phyloP scores from a whole-genome alignment of 1,140 invertebrate species.

The Drosophila funebris region DNA sequence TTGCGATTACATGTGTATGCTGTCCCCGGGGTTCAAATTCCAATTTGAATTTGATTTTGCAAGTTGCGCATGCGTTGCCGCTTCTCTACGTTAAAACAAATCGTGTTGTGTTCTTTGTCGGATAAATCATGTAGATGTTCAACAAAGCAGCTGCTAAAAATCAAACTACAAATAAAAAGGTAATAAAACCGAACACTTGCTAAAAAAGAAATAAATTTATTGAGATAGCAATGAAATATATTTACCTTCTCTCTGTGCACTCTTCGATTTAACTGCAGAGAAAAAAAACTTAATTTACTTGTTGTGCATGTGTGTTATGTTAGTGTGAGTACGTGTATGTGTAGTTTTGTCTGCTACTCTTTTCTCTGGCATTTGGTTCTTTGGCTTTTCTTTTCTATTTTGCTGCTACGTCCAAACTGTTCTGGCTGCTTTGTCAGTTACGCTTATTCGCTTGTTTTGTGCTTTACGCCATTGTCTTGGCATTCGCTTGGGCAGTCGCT shows the following conservation, averaged over 20 bases:
- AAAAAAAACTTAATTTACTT: constrained; percentile 32
- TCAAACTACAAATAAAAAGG: constrained; percentile 18
- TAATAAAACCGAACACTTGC: constrained; percentile 26
- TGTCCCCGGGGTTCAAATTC: constrained; percentile 62
- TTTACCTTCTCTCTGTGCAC: constrained; percentile 10
- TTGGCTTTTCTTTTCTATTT: constrained; percentile 55
- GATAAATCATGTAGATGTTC: constrained; percentile 3
- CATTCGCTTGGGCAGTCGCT: constrained; percentile 37
- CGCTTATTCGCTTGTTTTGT: constrained; percentile 58
- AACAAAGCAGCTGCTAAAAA: constrained; percentile 7
- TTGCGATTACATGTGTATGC: constrained; percentile 40
- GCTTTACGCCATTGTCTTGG: constrained; percentile 59
- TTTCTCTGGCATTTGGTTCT: constrained; percentile 40
- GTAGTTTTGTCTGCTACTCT: constrained; percentile 20
- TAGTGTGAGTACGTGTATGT: constrained; percentile 14
- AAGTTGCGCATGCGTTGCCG: constrained; percentile 57
- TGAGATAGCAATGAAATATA: constrained; percentile 2
- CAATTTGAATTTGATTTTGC: constrained; percentile 52
- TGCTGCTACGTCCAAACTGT: constrained; percentile 28
- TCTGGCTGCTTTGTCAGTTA: constrained; percentile 58
- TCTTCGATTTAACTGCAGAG: constrained; percentile 22
- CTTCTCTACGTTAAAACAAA: background rate
- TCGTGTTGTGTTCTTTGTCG: constrained; percentile 4
- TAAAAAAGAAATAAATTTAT: constrained; percentile 26
- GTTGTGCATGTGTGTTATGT: constrained; percentile 2